Evolutionary conservation across 2,113 vertebrate species (phyloP), one percentile per base, ranked within the genome.

Genomic region (Mustelus asterias): DNA sequence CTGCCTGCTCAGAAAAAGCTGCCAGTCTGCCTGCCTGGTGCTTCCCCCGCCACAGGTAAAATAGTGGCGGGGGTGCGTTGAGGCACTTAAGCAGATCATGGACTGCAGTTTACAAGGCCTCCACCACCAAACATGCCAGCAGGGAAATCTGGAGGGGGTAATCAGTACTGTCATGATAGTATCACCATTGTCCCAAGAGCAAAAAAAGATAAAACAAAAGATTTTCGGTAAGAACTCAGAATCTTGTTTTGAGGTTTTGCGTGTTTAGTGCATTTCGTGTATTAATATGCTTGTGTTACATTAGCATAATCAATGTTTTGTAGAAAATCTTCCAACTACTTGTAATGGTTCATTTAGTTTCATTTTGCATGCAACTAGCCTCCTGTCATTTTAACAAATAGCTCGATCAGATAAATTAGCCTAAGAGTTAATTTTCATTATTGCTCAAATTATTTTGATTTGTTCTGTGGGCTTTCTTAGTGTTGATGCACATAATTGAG

Each of bases 391-490:
- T 93, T 93, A 93, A 93, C 69, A 72, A 95, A 72, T 95, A 29
- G 41, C 26, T 70, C 41, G 26, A 95, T 95, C 67, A 72, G 69
- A 72, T 95, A 95, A 92, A 44, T 95, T 95, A 95, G 94, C 41
- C n/a, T 72, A 48, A 24, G 69, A 95, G 69, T 54, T 95, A 29
- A 95, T 72, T 95, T 72, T 95, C 94, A 95, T 95, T 95, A 72
- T 72, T 72, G 94, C 67, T 72, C 67, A 72, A 94, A 95, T 95
- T 76, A 70, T 95, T 95, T 95, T 95, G 94, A 95, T 72, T 54
- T 72, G 94, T 72, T 95, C 94, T 95, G 41, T 48, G 69, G 10
- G 67, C 41, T 54, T 95, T 72, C 24, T 95, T 48, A 24, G 67
- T 48, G 22, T 29, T 72, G 94, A 44, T 95, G 67, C 69, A 70